Evolutionary conservation across 2,113 vertebrate genomes (phyloP), one percentile per base, ranked within the genome.

Genomic region (Podilymbus podiceps): DNA sequence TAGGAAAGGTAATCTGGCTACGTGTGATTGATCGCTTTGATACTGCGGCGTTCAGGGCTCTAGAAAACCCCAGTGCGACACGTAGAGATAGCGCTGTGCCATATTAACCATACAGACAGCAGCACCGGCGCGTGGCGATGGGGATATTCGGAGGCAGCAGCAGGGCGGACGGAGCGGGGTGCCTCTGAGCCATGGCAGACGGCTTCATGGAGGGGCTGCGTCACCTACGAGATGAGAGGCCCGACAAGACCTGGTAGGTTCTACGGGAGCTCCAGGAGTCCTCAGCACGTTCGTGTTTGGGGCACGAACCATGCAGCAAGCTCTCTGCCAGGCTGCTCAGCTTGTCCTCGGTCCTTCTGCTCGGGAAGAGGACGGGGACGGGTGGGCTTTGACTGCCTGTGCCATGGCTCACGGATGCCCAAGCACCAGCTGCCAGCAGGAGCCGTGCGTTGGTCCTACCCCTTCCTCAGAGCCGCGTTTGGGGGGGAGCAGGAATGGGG

Each of bases 361-460:
- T 73, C 3, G 11, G 46, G 66, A 84, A 62, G 33, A 42, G 30
- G 17, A 59, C 12, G 49, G 49, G 13, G 15, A 68, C 11, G 5
- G 58, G 46, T 16, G 40, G 8, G 7, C 22, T 69, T 6, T 52
- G 30, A 2, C 27, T 2, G 0, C 63, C 21, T 12, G 18, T 50
- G 49, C 68, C 38, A 4, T 1, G 1, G 1, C 16, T 75, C 4
- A 3, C 9, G 3, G 50, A 2, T 55, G 49, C 55, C 35, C 64
- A 52, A 60, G 33, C n/a, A 8, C 12, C 53, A 6, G 4, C 33
- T 62, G 40, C 66, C 33, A 44, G 33, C 62, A 49, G 56, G 47
- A 77, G n/a, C 72, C 0, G 0, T 5, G 23, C 2, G 1, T 20
- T 9, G 1, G 5, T 47, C 77, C 55, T 10, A 8, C 15, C 22